phyloP scores from a whole-genome alignment of 2,113 vertebrate species.

The Ageneiosus marmoratus region DNA sequence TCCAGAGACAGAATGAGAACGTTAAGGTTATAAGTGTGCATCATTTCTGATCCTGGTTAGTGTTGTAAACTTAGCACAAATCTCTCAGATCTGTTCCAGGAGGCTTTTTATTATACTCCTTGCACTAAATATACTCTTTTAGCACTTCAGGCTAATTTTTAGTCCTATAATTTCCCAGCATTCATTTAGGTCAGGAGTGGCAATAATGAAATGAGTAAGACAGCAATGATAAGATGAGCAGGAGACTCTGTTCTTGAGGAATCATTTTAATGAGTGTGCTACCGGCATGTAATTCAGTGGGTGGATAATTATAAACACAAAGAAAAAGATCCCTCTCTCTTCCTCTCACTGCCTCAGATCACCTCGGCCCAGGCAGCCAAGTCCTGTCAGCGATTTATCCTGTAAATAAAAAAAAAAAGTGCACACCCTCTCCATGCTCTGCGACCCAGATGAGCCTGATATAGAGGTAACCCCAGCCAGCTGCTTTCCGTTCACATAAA shows the following conservation, averaged over 20 bases:
- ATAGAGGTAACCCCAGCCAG: conserved; percentile 61
- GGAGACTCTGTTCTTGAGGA: conserved; percentile 36
- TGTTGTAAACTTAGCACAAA: conserved; percentile 7
- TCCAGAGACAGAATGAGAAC: conserved; percentile 20
- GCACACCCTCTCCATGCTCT: conserved; percentile 35
- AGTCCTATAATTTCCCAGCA: conserved; percentile 12
- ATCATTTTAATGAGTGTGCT: conserved; percentile 41
- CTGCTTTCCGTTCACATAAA: conserved; percentile 60
- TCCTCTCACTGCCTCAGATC: conserved; percentile 32
- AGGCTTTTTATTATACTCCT: neutral
- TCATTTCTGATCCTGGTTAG: conserved; percentile 19
- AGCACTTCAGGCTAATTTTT: conserved; percentile 12
- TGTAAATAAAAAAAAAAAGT: conserved; percentile 43
- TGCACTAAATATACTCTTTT: neutral
- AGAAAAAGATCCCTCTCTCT: conserved; percentile 22
- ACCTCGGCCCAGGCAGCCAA: conserved; percentile 39
- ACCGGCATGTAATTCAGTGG: conserved; percentile 36
- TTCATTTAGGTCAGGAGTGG: conserved; percentile 20
- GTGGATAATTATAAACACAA: conserved; percentile 36
- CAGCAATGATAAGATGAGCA: conserved; percentile 29
- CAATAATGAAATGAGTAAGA: conserved; percentile 33
- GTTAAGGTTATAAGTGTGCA: conserved; percentile 18
- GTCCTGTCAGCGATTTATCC: conserved; percentile 55
- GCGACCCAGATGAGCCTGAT: conserved; percentile 45
- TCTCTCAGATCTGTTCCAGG: neutral